Percentiles rank a stretch among this genome's conserved stretches.
Conservation (phyloP, 2,113 vertebrate genomes). For the Rhinogobius similis region DNA sequence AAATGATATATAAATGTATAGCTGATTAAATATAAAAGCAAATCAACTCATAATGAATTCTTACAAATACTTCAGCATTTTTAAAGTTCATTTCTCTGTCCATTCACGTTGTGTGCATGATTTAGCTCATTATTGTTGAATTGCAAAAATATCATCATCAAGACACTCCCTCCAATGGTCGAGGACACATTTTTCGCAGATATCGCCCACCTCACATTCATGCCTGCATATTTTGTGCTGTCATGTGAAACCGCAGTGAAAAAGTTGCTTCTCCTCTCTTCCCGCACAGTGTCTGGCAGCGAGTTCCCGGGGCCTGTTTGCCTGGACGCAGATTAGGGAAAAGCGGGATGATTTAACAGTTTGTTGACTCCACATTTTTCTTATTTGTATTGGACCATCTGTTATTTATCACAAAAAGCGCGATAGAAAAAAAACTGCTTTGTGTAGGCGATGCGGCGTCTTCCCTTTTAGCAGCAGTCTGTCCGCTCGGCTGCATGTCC, state of each 20-base stretch:
- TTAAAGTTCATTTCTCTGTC: too few species aligned
- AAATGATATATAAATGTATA: too few species aligned
- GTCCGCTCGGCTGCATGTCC: constrained; percentile 16
- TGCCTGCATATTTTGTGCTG: neutral
- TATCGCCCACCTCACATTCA: neutral
- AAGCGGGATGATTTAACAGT: neutral
- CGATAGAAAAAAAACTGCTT: neutral
- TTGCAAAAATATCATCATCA: too few species aligned
- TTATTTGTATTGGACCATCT: constrained; percentile 41
- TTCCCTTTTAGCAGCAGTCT: constrained; percentile 35
- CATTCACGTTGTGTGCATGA: too few species aligned
- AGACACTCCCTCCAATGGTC: too few species aligned
- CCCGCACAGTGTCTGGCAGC: neutral
- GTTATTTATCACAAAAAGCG: constrained; percentile 34
- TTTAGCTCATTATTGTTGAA: neutral
- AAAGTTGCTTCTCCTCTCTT: neutral
- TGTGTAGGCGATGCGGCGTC: constrained; percentile 32
- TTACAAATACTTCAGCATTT: too few species aligned
- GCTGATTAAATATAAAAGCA: too few species aligned
- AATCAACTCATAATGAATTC: too few species aligned
- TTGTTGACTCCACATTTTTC: constrained; percentile 21
- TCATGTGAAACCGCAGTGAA: neutral
- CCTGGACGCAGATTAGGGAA: neutral
- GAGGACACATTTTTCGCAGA: too few species aligned
- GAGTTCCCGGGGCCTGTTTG: neutral